A percentile compares a stretch with the other conserved stretches of the same genome.
phyloP scores from a whole-genome alignment of 2,888 invertebrate species.

The Oscheius myriophilus region DNA sequence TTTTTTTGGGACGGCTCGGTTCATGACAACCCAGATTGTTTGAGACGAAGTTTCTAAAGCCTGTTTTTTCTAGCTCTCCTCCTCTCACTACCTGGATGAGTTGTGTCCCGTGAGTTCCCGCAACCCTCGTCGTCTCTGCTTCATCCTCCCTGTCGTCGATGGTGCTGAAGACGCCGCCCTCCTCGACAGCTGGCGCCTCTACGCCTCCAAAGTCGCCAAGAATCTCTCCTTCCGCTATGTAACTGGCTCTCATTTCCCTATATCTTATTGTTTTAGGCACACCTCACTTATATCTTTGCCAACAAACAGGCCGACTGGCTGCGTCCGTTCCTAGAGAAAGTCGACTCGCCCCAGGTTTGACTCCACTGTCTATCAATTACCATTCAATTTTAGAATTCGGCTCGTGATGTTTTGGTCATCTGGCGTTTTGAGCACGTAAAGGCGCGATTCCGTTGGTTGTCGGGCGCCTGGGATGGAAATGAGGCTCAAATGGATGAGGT shows the following conservation, averaged over 20 bases:
- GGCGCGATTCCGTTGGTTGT: constrained; percentile 63
- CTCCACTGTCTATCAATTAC: background rate
- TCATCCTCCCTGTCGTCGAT: constrained; percentile 57
- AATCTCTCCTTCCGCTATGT: constrained; percentile 2
- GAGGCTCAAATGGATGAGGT: constrained; percentile 43
- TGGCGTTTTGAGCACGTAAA: constrained; percentile 65
- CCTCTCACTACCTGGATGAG: constrained; percentile 72
- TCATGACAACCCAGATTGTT: too few species aligned
- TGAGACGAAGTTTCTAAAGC: background rate
- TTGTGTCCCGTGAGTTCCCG: constrained; percentile 71
- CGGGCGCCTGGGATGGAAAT: constrained; percentile 52
- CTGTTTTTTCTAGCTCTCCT: constrained; percentile 69
- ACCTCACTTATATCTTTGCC: constrained; percentile 56
- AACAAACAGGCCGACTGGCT: constrained; percentile 62
- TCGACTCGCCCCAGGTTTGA: constrained; percentile 7
- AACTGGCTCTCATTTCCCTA: background rate
- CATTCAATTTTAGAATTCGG: constrained; percentile 19
- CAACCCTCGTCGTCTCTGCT: constrained; percentile 59
- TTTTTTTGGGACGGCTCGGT: too few species aligned
- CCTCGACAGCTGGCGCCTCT: constrained; percentile 52
- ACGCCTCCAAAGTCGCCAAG: constrained; percentile 40
- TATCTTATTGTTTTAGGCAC: constrained; percentile 28
- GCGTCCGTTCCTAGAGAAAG: constrained; percentile 54
- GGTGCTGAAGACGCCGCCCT: constrained; percentile 43
- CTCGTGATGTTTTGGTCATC: constrained; percentile 60